Percentiles rank a stretch among this genome's conserved stretches.
These are phyloP conservation scores for Macrotus californicus DNA, from an alignment of 2,113 vertebrate genomes.

Conservation along the genomic window DNA sequence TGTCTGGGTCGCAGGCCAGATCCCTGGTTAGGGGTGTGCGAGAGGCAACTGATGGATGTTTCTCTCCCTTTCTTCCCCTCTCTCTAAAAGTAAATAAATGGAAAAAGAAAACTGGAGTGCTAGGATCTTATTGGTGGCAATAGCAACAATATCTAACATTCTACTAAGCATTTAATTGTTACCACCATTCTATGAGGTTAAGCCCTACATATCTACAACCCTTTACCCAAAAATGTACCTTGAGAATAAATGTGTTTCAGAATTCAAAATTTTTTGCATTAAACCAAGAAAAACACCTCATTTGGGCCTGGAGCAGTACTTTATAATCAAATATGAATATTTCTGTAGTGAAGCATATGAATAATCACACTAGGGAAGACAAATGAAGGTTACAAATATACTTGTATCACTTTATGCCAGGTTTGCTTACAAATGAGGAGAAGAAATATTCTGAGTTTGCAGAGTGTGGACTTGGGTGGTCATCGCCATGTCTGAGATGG, in stretches of 20 bases:
- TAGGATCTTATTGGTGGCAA: neutral
- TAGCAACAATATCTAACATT: neutral
- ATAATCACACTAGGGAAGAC: neutral
- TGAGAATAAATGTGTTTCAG: neutral
- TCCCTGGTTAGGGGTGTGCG: too few species aligned
- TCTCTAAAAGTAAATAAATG: too few species aligned
- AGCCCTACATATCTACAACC: neutral
- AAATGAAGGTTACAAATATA: neutral
- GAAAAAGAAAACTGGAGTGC: neutral
- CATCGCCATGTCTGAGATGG: neutral
- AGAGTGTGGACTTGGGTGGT: neutral
- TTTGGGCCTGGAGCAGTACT: neutral
- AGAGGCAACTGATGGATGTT: too few species aligned
- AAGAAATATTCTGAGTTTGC: neutral
- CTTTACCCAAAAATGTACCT: neutral
- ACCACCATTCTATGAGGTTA: neutral
- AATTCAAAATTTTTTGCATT: neutral
- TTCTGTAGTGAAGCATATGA: neutral
- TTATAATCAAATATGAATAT: neutral
- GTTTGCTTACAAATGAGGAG: neutral
- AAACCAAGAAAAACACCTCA: neutral
- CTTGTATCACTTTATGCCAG: neutral
- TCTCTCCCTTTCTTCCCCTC: too few species aligned
- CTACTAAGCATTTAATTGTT: neutral
- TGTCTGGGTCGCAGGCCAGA: too few species aligned